A percentile compares a stretch with the other conserved stretches of the same genome.
Evolutionary conservation across 2,113 vertebrate genomes (phyloP).

Genomic region (Porphyrio hochstetteri): DNA sequence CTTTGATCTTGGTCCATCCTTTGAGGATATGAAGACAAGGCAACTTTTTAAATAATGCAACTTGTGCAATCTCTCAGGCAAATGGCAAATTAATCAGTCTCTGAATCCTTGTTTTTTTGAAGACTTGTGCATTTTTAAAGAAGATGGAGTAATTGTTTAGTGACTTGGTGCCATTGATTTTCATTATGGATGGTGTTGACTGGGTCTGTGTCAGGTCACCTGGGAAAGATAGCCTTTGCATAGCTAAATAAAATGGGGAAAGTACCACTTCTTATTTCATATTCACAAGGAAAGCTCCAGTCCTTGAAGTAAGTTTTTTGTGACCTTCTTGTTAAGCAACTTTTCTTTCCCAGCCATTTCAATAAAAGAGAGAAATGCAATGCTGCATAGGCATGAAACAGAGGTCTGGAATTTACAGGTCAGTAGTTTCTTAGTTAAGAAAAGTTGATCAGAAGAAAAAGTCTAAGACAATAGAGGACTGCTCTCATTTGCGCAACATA

Average conservation of each 20-base stretch:
- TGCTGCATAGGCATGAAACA: background rate
- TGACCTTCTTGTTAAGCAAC: conserved; percentile 64
- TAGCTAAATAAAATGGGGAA: conserved; percentile 78
- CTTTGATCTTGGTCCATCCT: conserved; percentile 68
- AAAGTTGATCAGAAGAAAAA: background rate
- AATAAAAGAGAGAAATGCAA: background rate
- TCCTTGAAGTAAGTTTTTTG: conserved; percentile 59
- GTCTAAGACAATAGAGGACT: background rate
- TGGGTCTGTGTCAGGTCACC: conserved; percentile 79
- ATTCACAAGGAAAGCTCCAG: conserved; percentile 54
- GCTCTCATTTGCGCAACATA: background rate
- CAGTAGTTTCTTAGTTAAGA: background rate
- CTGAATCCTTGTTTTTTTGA: conserved; percentile 74
- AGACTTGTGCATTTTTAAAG: conserved; percentile 84
- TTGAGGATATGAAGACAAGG: conserved; percentile 45
- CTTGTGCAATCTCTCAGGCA: conserved; percentile 75
- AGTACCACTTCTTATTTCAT: conserved; percentile 64
- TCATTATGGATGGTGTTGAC: conserved; percentile 83
- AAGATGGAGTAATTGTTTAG: conserved; percentile 85
- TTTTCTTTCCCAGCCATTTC: background rate
- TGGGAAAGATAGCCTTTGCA: conserved; percentile 77
- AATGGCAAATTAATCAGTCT: conserved; percentile 85
- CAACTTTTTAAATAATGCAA: conserved; percentile 78
- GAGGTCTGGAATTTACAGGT: background rate
- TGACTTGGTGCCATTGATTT: conserved; percentile 87